Percentiles rank a stretch among this genome's conserved stretches.
Conservation (phyloP, 2,113 vertebrate species). For the Pluvianellus socialis region DNA sequence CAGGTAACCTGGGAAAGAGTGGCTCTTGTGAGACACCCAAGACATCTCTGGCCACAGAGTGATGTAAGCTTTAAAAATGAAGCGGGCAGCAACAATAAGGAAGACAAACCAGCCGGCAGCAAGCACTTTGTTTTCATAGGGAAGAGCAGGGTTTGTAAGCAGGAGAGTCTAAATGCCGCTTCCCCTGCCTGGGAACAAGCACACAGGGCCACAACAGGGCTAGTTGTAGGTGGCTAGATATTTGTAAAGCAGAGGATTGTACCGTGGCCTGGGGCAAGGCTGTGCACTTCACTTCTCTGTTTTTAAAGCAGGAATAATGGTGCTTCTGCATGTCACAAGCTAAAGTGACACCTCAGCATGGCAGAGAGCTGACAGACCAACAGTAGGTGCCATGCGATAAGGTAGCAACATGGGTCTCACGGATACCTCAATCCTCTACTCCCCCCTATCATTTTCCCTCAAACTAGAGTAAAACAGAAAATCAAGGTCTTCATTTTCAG, state of each 20-base stretch:
- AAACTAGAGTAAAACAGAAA: not conserved
- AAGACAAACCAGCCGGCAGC: not conserved
- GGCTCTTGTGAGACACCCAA: not conserved
- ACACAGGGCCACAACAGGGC: fast-evolving
- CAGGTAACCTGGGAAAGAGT: constrained; percentile 6
- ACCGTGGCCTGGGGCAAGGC: not conserved
- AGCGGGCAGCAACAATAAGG: constrained; percentile 16
- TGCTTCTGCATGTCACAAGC: not conserved
- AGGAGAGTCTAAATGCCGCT: not conserved
- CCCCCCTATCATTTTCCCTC: not conserved
- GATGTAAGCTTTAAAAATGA: constrained; percentile 31
- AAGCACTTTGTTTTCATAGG: not conserved
- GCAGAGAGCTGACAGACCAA: not conserved
- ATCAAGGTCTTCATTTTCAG: not conserved
- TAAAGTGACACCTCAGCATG: not conserved
- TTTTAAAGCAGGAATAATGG: not conserved
- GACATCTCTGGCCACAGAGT: not conserved
- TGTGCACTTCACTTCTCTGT: not conserved
- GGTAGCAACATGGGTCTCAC: not conserved
- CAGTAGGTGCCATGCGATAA: not conserved
- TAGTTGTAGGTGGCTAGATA: not conserved
- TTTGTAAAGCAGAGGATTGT: not conserved
- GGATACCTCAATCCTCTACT: not conserved
- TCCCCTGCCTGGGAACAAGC: not conserved
- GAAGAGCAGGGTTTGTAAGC: not conserved